Percentiles rank a stretch among this genome's conserved stretches.
Conservation (phyloP, 2,888 invertebrate species). For the Troides oblongomaculatus region DNA sequence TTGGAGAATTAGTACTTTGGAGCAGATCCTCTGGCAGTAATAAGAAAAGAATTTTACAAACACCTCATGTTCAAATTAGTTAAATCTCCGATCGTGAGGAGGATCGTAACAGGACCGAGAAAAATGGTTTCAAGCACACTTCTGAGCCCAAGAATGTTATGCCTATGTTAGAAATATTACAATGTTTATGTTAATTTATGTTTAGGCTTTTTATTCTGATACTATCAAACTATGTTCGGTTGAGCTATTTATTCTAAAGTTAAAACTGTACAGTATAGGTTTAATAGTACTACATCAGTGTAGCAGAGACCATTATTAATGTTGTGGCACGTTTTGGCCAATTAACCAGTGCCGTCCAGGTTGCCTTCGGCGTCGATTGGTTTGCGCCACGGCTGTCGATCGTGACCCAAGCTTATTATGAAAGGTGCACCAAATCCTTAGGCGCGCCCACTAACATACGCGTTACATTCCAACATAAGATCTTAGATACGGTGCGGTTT, state of each 20-base stretch:
- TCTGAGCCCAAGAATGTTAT: no score
- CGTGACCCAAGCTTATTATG: constrained; percentile 43
- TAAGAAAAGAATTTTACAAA: no score
- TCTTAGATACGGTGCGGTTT: background rate
- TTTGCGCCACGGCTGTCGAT: constrained; percentile 29
- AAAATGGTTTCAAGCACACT: no score
- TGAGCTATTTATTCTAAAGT: background rate
- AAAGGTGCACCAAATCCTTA: constrained; percentile 41
- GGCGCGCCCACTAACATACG: constrained; percentile 36
- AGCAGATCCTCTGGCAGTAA: no score
- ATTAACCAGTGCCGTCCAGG: constrained; percentile 36
- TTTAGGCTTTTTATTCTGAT: background rate
- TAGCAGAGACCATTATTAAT: constrained; percentile 29
- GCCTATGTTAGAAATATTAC: no score
- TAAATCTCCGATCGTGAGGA: no score
- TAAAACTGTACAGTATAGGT: constrained; percentile 9
- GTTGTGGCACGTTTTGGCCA: constrained; percentile 31
- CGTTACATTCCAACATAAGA: constrained; percentile 31
- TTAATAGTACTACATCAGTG: constrained; percentile 22
- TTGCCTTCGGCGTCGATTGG: constrained; percentile 32
- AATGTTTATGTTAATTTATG: no score
- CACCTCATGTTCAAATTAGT: no score
- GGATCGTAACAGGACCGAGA: no score
- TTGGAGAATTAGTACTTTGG: no score
- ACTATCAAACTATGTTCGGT: background rate